Percentiles rank a stretch among this genome's conserved stretches.
phyloP scores from a whole-genome alignment of 2,797 vertebrate species.

The Crax fasciolata region DNA sequence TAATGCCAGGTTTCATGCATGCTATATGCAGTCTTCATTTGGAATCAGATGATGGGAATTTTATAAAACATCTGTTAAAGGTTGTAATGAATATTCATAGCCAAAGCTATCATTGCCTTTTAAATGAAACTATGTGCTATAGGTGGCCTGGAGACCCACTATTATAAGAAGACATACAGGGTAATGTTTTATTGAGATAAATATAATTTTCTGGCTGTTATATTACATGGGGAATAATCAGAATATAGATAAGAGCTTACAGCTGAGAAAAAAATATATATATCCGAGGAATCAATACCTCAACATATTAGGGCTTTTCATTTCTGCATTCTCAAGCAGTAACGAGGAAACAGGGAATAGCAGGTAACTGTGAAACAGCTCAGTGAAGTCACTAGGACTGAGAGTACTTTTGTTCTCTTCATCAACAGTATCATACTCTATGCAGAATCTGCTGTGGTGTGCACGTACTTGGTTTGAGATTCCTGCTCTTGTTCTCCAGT shows the following conservation, averaged over 20 bases:
- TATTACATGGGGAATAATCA: fast-evolving
- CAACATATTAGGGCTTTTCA: not conserved
- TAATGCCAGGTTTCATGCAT: not conserved
- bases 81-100: conserved; percentile 62
- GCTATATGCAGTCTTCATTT: not conserved
- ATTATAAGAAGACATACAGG: not conserved
- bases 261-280: not conserved
- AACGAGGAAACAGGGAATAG: not conserved
- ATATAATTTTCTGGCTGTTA: not conserved
- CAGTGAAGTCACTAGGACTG: not conserved
- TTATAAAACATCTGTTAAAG: conserved; percentile 52
- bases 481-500: not conserved
- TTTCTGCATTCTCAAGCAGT: not conserved
- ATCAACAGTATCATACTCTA: not conserved
- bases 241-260: not conserved
- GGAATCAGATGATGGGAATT: not conserved
- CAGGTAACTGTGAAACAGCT: not conserved
- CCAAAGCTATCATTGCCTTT: not conserved
- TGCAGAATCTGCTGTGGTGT: not conserved
- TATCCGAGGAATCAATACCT: not conserved
- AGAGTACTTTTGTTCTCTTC: not conserved
- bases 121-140: not conserved
- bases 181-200: not conserved
- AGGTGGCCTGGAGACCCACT: not conserved
- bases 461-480: not conserved